Percentiles rank a stretch among this genome's conserved stretches.
These are phyloP conservation scores for Prolemur simus DNA, from an alignment of 2,113 vertebrate genomes.

Conservation along the genomic window DNA sequence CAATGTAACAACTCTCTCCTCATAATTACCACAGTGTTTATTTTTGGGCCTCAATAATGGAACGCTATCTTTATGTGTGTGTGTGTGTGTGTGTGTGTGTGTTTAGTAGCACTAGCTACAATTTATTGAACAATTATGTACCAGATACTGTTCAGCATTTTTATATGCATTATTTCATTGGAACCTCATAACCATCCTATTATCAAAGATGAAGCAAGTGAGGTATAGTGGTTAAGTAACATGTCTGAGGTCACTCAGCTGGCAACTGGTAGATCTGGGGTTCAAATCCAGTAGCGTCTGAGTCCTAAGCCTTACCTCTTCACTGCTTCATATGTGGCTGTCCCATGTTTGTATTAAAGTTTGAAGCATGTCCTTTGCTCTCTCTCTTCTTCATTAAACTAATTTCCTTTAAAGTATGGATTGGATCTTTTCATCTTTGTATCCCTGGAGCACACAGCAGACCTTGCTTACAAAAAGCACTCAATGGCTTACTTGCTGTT, in stretches of 20 bases:
- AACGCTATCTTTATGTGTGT: not conserved
- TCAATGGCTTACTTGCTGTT: not conserved
- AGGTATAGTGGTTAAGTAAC: not conserved
- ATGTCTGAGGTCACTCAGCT: not conserved
- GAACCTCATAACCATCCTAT: not conserved
- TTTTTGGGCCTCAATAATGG: not conserved
- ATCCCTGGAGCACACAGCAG: not conserved
- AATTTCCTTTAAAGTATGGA: not conserved
- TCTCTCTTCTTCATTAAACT: not conserved
- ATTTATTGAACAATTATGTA: not conserved
- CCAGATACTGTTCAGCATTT: not conserved
- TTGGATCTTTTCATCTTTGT: not conserved
- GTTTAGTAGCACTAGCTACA: not conserved
- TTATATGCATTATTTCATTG: not conserved
- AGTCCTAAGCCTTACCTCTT: not conserved
- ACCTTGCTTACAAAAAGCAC: not conserved
- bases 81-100: not conserved
- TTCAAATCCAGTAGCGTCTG: not conserved
- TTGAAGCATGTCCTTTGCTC: not conserved
- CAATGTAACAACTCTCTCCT: not conserved
- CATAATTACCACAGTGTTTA: not conserved
- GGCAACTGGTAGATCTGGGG: not conserved
- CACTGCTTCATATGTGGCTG: accelerated
- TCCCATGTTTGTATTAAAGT: not conserved
- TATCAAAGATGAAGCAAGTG: not conserved